Evolutionary conservation across 2,888 invertebrate genomes (phyloP).

Genomic region (Amphimallon solstitiale): DNA sequence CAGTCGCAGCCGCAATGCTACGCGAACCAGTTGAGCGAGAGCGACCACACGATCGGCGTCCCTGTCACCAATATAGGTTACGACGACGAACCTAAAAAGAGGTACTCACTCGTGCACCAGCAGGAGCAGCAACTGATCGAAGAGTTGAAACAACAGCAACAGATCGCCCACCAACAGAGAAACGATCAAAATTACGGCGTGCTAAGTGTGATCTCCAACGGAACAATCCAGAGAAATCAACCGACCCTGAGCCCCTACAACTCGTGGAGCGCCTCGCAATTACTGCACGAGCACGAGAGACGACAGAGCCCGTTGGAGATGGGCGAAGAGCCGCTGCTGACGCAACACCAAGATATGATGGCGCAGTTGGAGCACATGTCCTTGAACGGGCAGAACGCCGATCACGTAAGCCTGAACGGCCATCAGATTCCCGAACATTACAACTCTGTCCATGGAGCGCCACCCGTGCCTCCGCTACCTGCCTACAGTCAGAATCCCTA

Average conservation of each 20-base stretch:
- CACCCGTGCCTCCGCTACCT: conserved; percentile 68
- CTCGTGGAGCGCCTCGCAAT: conserved; percentile 70
- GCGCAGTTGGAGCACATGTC: conserved; percentile 58
- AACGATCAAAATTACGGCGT: conserved; percentile 52
- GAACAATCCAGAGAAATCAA: conserved; percentile 59
- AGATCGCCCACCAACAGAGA: conserved; percentile 51
- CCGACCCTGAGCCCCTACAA: conserved; percentile 67
- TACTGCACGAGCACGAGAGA: conserved; percentile 69
- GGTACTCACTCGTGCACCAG: conserved; percentile 64
- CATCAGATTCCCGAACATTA: conserved; percentile 58
- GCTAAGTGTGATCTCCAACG: conserved; percentile 60
- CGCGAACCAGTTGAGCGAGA: conserved; percentile 53
- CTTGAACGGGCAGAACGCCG: conserved; percentile 57
- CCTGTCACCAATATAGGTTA: conserved; percentile 61
- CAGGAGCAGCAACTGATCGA: conserved; percentile 64
- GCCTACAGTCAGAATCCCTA: conserved; percentile 61
- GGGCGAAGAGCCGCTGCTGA: conserved; percentile 50
- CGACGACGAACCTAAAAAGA: conserved; percentile 64
- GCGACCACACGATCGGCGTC: conserved; percentile 62
- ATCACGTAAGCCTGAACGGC: conserved; percentile 58
- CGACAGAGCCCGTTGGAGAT: conserved; percentile 64
- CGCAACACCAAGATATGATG: conserved; percentile 53
- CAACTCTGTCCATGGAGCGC: conserved; percentile 55
- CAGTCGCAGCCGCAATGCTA: conserved; percentile 52
- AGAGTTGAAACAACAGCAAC: conserved; percentile 62